Base-by-base conservation (phyloP, 2,797 vertebrate genomes). In the Epinephelus awoara region DNA sequence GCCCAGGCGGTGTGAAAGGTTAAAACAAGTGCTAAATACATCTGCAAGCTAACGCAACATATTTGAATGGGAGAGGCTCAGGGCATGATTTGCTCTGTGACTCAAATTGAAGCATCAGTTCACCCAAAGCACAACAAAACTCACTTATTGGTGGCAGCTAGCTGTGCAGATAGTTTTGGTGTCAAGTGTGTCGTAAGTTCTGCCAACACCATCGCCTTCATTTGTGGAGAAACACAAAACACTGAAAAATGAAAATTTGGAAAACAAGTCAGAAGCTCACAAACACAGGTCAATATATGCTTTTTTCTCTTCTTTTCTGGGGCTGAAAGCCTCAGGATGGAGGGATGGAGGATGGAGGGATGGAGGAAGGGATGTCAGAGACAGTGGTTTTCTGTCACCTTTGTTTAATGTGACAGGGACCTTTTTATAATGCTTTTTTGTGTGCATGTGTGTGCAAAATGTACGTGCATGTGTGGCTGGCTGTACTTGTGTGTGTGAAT, bases 341-440 rank as follows among this genome's bases (percentile, higher is more conserved):
- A 78, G 46, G 21, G 47, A 38, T 23, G 25, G 49, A 29, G 66
- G 54, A 63, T 34, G 29, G 1, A 34, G 46, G n/a, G 47, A 38
- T 23, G 21, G 49, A 29, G 66, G 54, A 66, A 15, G 34, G 51
- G 57, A 68, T 69, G 49, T 69, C 70, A 64, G 49, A 63, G 52
- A 77, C 21, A 38, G 66, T 65, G 71, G 55, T 27, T 66, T 77
- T 68, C 77, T 91, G 85, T 91, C 89, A 85, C 54, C 65, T 74
- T 57, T n/a, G 27, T 55, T 91, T 85, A 85, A 34, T 58, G 67
- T 90, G 77, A 90, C 17, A 13, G 21, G 56, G 80, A 74, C 81
- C 85, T 89, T 88, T 29, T 81, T 80, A 61, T 87, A 71, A 78
- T 66, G 62, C 25, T 27, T 13, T 4, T 0, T 21, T 57, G 56